Conservation (phyloP, 2,113 vertebrate species). For the Tachysurus fulvidraco region DNA sequence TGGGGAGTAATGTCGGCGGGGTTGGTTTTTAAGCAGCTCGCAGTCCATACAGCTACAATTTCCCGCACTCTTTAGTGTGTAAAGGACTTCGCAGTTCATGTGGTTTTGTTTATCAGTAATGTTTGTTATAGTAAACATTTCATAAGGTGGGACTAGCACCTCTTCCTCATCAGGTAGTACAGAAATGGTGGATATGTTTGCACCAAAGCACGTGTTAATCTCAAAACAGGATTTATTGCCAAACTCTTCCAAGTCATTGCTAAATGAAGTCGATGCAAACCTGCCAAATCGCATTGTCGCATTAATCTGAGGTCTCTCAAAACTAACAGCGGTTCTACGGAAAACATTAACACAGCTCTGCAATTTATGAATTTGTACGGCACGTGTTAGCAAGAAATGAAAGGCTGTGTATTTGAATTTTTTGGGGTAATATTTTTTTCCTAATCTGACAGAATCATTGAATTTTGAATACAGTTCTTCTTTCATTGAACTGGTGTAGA, state of each 20-base stretch:
- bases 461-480: background rate
- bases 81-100: background rate
- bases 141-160: slow-evolving; percentile 12
- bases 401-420: background rate
- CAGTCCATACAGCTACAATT: background rate
- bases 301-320: background rate
- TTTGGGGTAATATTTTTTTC: no score
- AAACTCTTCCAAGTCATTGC: accelerated
- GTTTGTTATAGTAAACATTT: background rate
- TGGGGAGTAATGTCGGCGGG: no score
- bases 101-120: background rate
- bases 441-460: background rate
- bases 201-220: background rate
- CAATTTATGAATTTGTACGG: background rate
- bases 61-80: background rate
- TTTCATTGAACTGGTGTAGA: background rate
- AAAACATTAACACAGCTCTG: background rate
- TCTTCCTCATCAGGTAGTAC: background rate
- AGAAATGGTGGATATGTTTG: background rate
- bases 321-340: accelerated
- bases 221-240: background rate
- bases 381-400: background rate
- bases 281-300: background rate
- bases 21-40: background rate
- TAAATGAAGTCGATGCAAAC: background rate